Conservation (phyloP, 1,140 invertebrate genomes). For the Augochlora pura region DNA sequence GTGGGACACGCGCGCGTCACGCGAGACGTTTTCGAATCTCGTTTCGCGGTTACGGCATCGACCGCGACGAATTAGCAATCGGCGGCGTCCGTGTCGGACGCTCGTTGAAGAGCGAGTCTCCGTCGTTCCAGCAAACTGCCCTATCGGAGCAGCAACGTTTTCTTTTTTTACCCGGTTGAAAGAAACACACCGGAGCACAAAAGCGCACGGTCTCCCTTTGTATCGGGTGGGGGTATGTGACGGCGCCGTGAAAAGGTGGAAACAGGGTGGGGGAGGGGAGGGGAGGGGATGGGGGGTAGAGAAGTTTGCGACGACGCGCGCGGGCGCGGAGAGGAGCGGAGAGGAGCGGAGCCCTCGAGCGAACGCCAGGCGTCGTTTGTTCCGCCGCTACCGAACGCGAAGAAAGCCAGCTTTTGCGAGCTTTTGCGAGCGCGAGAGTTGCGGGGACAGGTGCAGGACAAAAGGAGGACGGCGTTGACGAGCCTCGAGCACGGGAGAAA, state of each 20-base stretch:
- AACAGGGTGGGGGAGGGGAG: no score
- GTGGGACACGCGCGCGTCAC: not conserved
- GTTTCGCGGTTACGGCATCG: no score
- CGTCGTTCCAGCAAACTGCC: no score
- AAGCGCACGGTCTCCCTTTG: conserved; percentile 1
- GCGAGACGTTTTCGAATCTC: no score
- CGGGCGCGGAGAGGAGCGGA: not conserved
- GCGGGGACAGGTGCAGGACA: not conserved
- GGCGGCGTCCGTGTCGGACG: no score
- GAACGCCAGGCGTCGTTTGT: conserved; percentile 22
- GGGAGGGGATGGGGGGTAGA: no score
- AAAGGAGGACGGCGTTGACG: not conserved
- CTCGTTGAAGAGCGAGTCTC: no score
- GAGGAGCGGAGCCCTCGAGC: conserved; percentile 19
- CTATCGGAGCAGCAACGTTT: not conserved
- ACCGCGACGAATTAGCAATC: no score
- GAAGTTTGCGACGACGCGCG: no score
- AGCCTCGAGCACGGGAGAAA: conserved; percentile 10
- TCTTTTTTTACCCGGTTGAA: not conserved
- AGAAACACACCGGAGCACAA: not conserved
- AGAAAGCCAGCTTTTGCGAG: conserved; percentile 27
- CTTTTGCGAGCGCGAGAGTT: no score
- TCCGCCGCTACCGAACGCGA: conserved; percentile 1
- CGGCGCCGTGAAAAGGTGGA: no score
- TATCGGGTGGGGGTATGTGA: not conserved